A percentile compares a stretch with the other conserved stretches of the same genome.
phyloP scores from a whole-genome alignment of 2,797 vertebrate genomes.

The Amazona finschi region DNA sequence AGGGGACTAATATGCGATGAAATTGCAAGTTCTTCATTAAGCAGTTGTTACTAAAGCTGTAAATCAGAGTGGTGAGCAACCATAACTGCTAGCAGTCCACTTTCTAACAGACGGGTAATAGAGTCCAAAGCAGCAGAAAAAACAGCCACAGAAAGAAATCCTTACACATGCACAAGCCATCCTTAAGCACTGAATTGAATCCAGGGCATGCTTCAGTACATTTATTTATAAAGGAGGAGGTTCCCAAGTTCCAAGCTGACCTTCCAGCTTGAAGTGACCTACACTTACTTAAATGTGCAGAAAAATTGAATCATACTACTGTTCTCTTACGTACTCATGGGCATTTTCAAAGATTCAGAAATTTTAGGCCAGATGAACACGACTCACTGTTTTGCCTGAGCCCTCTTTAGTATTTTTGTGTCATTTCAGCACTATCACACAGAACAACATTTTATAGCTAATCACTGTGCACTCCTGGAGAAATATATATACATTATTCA shows the following conservation, averaged over 20 bases:
- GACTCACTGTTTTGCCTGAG: neutral
- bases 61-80: neutral
- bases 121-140: neutral
- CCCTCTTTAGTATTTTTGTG: neutral
- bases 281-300: neutral
- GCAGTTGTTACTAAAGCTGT: neutral
- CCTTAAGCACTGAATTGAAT: neutral
- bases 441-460: neutral
- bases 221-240: neutral
- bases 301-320: neutral
- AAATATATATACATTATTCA: neutral
- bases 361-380: neutral
- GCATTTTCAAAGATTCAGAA: neutral
- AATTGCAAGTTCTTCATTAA: neutral
- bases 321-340: constrained; percentile 38
- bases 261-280: neutral
- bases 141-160: neutral
- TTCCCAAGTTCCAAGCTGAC: neutral
- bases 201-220: neutral
- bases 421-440: neutral
- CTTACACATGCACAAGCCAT: neutral
- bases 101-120: neutral
- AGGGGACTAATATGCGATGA: neutral
- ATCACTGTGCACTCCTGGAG: neutral
- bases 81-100: neutral